Conservation (phyloP, 2,888 invertebrate species). For the Hirtodrosophila histrioides region DNA sequence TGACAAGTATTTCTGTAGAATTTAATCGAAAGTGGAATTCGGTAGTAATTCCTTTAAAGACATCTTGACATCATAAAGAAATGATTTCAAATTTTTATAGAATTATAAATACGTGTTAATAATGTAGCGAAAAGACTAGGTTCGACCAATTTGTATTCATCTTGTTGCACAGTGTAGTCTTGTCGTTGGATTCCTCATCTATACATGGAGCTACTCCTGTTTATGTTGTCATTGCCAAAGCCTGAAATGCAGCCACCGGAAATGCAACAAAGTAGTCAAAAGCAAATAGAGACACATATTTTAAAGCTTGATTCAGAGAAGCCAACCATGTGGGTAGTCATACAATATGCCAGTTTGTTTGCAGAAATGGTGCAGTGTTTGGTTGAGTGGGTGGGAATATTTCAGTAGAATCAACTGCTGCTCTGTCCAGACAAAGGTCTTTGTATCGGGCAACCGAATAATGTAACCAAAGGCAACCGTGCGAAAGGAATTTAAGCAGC, state of each 20-base stretch:
- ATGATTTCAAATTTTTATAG: too few species aligned
- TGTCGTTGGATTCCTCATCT: too few species aligned
- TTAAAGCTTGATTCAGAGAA: constrained; percentile 18
- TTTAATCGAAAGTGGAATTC: too few species aligned
- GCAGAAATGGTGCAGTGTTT: not conserved
- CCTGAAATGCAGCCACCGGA: constrained; percentile 17
- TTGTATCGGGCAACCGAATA: constrained; percentile 25
- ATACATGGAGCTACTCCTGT: too few species aligned
- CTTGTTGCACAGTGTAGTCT: not conserved
- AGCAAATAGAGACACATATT: constrained; percentile 44
- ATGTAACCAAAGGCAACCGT: constrained; percentile 17
- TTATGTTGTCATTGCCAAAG: not conserved
- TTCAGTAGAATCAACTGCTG: constrained; percentile 18
- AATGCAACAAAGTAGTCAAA: constrained; percentile 35
- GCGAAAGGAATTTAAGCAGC: constrained; percentile 18
- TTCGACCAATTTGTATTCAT: not conserved
- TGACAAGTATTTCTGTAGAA: too few species aligned
- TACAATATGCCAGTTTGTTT: constrained; percentile 10
- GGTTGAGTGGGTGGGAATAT: constrained; percentile 5
- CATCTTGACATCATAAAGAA: too few species aligned
- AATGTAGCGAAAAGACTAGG: too few species aligned
- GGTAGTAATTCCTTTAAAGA: too few species aligned
- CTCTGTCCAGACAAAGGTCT: constrained; percentile 6
- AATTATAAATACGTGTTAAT: too few species aligned
- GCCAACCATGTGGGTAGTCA: constrained; percentile 5